Conservation (phyloP, 1,140 invertebrate species). For the Arctopsyche grandis region DNA sequence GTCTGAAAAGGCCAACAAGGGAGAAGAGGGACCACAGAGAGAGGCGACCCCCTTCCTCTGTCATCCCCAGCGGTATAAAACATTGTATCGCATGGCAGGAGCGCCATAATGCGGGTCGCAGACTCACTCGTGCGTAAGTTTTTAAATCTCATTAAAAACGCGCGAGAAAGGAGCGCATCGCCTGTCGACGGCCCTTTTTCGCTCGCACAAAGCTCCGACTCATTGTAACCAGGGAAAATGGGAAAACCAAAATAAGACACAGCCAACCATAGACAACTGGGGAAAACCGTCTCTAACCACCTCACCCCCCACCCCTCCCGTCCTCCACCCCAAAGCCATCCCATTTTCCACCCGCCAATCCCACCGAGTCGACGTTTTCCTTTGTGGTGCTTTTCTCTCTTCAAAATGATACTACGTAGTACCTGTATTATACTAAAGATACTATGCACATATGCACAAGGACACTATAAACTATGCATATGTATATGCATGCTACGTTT, state of each 20-base stretch:
- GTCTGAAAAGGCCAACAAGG: background rate
- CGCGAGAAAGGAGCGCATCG: conserved; percentile 48
- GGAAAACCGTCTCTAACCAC: background rate
- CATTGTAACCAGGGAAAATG: conserved; percentile 32
- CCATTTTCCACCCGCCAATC: background rate
- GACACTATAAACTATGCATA: too few relatives aligned
- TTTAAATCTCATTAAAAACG: conserved; percentile 55
- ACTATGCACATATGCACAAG: too few relatives aligned
- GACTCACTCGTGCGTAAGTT: conserved; percentile 50
- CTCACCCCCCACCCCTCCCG: background rate
- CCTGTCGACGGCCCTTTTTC: conserved; percentile 6
- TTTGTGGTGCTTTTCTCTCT: background rate
- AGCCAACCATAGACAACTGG: background rate
- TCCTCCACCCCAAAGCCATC: background rate
- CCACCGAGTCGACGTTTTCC: background rate
- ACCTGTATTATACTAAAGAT: too few relatives aligned
- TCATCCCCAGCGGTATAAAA: conserved; percentile 21
- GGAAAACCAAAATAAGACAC: conserved; percentile 36
- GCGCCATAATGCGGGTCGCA: conserved; percentile 34
- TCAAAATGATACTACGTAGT: background rate
- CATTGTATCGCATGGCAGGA: conserved; percentile 45
- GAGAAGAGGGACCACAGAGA: background rate
- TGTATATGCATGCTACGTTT: too few relatives aligned
- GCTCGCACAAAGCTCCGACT: conserved; percentile 16
- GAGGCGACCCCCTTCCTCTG: too few relatives aligned